Base-by-base conservation (phyloP, 1,140 invertebrate species). In the Caerostris extrusa region DNA sequence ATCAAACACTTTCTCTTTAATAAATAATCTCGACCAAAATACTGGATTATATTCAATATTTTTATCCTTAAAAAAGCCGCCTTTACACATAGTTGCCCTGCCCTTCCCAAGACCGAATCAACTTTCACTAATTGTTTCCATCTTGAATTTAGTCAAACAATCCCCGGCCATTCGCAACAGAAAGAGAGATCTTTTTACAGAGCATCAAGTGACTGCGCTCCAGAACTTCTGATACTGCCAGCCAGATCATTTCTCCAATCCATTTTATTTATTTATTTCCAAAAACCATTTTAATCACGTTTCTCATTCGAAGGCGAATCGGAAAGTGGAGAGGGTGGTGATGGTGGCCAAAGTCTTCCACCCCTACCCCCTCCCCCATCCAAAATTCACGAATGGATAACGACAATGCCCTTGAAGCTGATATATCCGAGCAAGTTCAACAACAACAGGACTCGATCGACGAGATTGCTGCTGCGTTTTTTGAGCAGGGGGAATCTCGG, bases 351-450 rank as follows among this genome's bases (percentile, higher is more conserved):
- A 34, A 34, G 2, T 34, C 34, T 34, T 7, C 19, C 50, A 50
- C 53, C 53, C 7, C 34, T 53, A 0, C 12, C 50, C 50, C 34
- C 34, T 10, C 8, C 71, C 61, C 3, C 61, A 14, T 5, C 5
- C 5, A n/a, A n/a, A 67, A 77, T 93, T 77, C 91, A 86, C 83
- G 91, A 93, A 6, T 93, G 82, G 91, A 8, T 93, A 83, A 61
- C 91, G 91, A 71, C 82, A 50, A 93, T 93, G 91, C 85, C 91
- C 91, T 93, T 93, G 91, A 93, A 93, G 67, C 34, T 19, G 83
- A 81, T 87, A 69, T 53, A 85, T 58, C 83, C 17, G 34, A 85
- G 55, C 90, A 60, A 87, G 91, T 93, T 93, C 91, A 93, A 87
- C 83, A 93, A 87, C 91, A 87, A 93, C 34, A 85, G 64, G 83